Conservation (phyloP, 2,888 invertebrate genomes). For the Aethes cnicana region DNA sequence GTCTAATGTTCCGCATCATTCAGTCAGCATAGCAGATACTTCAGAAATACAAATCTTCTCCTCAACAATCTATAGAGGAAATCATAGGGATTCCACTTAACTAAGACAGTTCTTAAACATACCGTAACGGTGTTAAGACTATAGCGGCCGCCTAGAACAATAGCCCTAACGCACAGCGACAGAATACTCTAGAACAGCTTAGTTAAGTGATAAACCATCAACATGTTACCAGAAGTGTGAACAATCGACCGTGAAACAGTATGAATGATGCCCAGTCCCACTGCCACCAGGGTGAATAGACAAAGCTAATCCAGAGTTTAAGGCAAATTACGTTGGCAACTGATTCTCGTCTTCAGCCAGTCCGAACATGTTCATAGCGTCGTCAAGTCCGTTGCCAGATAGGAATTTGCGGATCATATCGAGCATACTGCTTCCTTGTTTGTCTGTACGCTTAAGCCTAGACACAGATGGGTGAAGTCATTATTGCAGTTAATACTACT, state of each 20-base stretch:
- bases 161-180: background rate
- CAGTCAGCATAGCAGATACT: too few species aligned
- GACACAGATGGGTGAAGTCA: constrained; percentile 50
- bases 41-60: background rate
- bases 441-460: constrained; percentile 59
- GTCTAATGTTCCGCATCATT: too few species aligned
- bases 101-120: background rate
- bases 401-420: constrained; percentile 70
- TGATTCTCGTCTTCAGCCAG: constrained; percentile 56
- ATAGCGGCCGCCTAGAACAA: constrained; percentile 1
- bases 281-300: constrained; percentile 24
- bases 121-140: background rate
- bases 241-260: constrained; percentile 9
- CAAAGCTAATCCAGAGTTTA: constrained; percentile 47
- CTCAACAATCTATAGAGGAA: background rate
- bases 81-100: background rate
- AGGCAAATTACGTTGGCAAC: constrained; percentile 61
- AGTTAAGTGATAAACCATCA: background rate
- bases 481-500: background rate
- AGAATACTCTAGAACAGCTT: too few species aligned
- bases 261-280: constrained; percentile 14
- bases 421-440: constrained; percentile 54
- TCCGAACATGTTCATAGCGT: constrained; percentile 64
- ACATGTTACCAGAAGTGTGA: constrained; percentile 11
- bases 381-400: constrained; percentile 67